Evolutionary conservation across 2,113 vertebrate genomes (phyloP).

Genomic region (Thalassarche chlororhynchos): DNA sequence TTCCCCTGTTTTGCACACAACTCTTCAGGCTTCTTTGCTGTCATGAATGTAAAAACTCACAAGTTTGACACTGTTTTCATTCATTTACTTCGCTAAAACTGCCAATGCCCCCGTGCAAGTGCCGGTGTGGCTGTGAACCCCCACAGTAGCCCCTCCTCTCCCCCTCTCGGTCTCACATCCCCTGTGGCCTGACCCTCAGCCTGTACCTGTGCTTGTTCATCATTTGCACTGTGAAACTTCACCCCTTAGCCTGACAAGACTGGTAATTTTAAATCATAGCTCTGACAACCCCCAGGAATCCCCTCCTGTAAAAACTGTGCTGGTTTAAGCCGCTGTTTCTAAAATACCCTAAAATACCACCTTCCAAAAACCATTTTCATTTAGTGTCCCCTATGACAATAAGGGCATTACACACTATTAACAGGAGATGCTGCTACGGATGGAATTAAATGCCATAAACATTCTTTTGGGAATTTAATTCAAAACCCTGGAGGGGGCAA

Average conservation of each 20-base stretch:
- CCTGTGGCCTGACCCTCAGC: not conserved
- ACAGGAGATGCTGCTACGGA: accelerated
- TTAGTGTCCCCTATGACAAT: accelerated
- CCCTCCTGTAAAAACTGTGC: not conserved
- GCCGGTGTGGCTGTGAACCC: not conserved
- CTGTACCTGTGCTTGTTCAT: not conserved
- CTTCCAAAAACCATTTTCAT: not conserved
- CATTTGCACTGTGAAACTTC: not conserved
- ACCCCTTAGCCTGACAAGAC: not conserved
- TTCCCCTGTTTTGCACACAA: not conserved
- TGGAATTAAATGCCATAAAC: accelerated
- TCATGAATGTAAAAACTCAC: not conserved
- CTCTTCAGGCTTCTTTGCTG: not conserved
- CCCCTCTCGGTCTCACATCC: accelerated
- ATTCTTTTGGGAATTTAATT: not conserved
- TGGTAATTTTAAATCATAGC: not conserved
- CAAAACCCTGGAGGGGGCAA: accelerated
- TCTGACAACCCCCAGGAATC: not conserved
- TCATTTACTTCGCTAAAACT: not conserved
- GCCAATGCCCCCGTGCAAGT: accelerated
- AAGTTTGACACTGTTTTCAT: not conserved
- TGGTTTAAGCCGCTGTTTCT: not conserved
- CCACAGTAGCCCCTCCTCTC: not conserved
- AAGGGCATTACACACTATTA: accelerated
- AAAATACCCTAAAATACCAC: not conserved